Base-by-base conservation (phyloP, 2,113 vertebrate species). In the Ictidomys tridecemlineatus region DNA sequence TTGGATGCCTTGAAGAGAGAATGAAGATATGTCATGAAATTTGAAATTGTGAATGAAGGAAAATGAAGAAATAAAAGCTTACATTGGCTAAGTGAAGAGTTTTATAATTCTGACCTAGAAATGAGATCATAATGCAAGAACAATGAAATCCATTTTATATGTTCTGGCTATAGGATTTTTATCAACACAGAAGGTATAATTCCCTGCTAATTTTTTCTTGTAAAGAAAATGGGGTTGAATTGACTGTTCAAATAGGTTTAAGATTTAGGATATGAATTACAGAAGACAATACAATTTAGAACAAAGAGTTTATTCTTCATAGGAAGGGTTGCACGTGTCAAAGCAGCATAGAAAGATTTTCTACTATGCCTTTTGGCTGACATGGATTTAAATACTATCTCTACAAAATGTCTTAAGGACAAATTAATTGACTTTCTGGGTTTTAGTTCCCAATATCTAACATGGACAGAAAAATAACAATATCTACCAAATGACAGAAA, bases 201-300 rank as follows among this genome's bases (percentile, higher is more conserved):
- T 87, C 93, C 12, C 34, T 91, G 48, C 42, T 74, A 30, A 74
- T 93, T 37, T 93, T 94, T 32, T 73, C 48, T 91, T 48, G 13
- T 17, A 63, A 34, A 84, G 20, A 80, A 94, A 76, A 91, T 76
- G 9, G 42, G 84, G 20, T 1, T 17, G 32, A 88, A 58, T 58
- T 58, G 56, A 58, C 56, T 58, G 5, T 58, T 61, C n/a, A 88
- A 77, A 48, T 61, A 63, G 30, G 39, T 76, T 88, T 69, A 6
- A 20, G 56, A 72, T 58, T 22, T 13, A 4, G 24, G 45, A 0
- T 70, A 39, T 39, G 13, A 7, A 56, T 56, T 73, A 9, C 11
- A 42, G 30, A 26, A 84, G 56, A 79, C 67, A 67, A 30, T 67
- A 10, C 9, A 30, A 8, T 84, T 94, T 58, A 85, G 34, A 79